These are phyloP conservation scores for Lasiurus borealis DNA, from an alignment of 2,113 vertebrate species.

Conservation along the genomic window DNA sequence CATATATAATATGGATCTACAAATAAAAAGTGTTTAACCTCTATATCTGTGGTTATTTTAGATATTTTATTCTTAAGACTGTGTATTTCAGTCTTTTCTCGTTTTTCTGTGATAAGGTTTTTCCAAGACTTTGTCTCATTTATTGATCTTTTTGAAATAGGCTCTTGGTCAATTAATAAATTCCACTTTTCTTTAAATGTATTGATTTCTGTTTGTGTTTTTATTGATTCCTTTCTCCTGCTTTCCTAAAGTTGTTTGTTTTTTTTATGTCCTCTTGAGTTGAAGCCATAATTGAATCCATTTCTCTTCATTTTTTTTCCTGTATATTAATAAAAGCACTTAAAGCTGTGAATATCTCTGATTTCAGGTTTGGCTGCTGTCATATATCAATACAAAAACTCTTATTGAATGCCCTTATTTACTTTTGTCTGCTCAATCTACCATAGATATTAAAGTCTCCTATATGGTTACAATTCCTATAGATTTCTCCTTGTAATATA, in stretches of 20 bases:
- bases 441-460: conserved; percentile 3
- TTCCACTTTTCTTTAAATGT: conserved; percentile 62
- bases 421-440: conserved; percentile 55
- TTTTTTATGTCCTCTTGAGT: conserved; percentile 65
- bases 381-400: conserved; percentile 47
- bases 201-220: conserved; percentile 75
- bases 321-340: conserved; percentile 67
- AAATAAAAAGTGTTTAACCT: not conserved
- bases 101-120: not conserved
- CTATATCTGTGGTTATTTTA: not conserved
- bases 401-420: conserved; percentile 44
- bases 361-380: conserved; percentile 54
- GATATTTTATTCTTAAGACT: conserved; percentile 3
- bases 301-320: conserved; percentile 73
- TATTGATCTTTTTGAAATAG: conserved; percentile 65
- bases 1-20: not conserved
- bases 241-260: conserved; percentile 65
- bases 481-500: conserved; percentile 42
- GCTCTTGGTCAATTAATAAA: conserved; percentile 64
- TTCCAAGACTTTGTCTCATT: conserved; percentile 49
- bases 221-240: conserved; percentile 67
- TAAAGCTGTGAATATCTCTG: conserved; percentile 39
- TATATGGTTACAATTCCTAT: conserved; percentile 9
- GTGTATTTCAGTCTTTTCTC: not conserved
- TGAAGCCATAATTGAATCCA: conserved; percentile 69